Evolutionary conservation across 2,113 vertebrate species (phyloP).

Genomic region (Monopterus albus): DNA sequence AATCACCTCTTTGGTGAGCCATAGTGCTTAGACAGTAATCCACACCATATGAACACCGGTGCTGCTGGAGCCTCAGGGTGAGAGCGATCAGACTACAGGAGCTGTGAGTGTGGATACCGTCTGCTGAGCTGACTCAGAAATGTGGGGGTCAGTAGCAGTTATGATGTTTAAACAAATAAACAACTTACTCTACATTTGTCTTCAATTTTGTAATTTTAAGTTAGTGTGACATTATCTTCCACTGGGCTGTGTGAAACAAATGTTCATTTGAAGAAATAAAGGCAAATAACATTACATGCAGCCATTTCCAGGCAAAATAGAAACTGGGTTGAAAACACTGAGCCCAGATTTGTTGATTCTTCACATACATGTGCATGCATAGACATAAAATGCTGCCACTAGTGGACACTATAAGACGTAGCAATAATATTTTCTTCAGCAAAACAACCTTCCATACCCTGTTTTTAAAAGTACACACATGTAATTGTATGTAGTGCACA

Average conservation of each 20-base stretch:
- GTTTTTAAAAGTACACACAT: background rate
- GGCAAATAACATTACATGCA: background rate
- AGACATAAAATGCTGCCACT: constrained; percentile 27
- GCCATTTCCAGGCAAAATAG: background rate
- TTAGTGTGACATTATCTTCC: background rate
- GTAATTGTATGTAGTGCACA: too few relatives aligned
- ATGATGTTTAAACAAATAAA: constrained; percentile 21
- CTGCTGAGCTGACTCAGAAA: constrained; percentile 29
- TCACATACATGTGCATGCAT: constrained; percentile 8
- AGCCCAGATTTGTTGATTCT: constrained; percentile 23
- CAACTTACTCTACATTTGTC: constrained; percentile 11
- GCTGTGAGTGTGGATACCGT: too few relatives aligned
- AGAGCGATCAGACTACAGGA: constrained; percentile 37
- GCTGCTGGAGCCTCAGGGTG: constrained; percentile 41
- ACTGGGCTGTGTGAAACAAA: too few relatives aligned
- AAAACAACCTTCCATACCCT: too few relatives aligned
- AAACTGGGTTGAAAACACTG: background rate
- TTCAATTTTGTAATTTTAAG: constrained; percentile 13
- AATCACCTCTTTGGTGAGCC: constrained; percentile 1
- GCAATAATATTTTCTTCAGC: too few relatives aligned
- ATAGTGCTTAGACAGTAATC: constrained; percentile 57
- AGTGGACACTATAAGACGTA: constrained; percentile 52
- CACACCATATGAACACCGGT: constrained; percentile 60
- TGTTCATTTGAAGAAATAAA: background rate
- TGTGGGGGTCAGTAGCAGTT: constrained; percentile 33